Conservation (phyloP, 2,113 vertebrate genomes). For the Antidorcas marsupialis region DNA sequence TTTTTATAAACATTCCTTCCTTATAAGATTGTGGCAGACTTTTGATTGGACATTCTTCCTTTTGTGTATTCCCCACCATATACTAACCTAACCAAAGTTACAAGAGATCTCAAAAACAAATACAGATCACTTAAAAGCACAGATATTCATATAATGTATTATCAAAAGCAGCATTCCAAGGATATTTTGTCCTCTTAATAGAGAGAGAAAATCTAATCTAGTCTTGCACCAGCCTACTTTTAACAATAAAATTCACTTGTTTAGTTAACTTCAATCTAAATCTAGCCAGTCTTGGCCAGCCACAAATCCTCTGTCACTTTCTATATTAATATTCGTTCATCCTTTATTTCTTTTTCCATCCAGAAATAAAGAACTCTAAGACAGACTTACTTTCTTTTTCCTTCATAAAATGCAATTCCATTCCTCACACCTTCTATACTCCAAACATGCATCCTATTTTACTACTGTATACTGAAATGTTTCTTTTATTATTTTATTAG, state of each 20-base stretch:
- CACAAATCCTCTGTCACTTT: not conserved
- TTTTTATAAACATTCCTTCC: not conserved
- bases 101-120: not conserved
- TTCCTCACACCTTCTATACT: not conserved
- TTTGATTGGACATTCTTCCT: not conserved
- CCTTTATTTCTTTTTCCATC: not conserved
- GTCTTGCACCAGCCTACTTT: not conserved
- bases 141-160: not conserved
- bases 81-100: not conserved
- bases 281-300: not conserved
- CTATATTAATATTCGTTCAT: not conserved
- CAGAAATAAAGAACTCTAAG: not conserved
- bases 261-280: not conserved
- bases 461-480: not conserved
- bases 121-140: not conserved
- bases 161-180: not conserved
- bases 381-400: not conserved
- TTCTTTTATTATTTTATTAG: not conserved
- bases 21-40: not conserved
- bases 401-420: not conserved
- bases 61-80: not conserved
- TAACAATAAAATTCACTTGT: not conserved
- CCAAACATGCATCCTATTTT: not conserved
- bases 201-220: not conserved
- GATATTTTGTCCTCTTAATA: not conserved